Base-by-base conservation (phyloP, 2,797 vertebrate species). In the Poeciliopsis infans region DNA sequence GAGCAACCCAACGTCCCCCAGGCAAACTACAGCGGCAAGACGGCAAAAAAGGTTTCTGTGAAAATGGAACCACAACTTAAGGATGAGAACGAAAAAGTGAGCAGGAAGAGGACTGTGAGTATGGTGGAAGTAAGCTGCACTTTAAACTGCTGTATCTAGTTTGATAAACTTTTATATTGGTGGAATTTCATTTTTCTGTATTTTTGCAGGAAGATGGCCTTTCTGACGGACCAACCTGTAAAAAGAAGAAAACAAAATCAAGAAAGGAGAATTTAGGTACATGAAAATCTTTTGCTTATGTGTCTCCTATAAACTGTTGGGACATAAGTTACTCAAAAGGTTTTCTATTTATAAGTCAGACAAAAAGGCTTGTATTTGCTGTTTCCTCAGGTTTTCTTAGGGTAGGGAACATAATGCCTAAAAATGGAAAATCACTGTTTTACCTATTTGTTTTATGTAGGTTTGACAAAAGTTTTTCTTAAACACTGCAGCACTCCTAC, bases 231-330 rank as follows among this genome's bases (percentile, higher is more conserved):
- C 23, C 64, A 41, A 68, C 10, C 20, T 68, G 91, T 77, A 97
- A 97, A 91, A 96, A 96, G 93, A 97, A 94, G 86, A 98, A 96
- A 95, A 93, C 94, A 76, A 96, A 95, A 89, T 93, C 95, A 86
- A 96, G 94, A 88, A 96, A 94, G 91, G 97, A 97, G 97, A 87
- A 86, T 91, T 85, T 2, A 33, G 1, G 74, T 53, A 11, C 76
- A 51, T 1, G 51, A 10, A 43, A 55, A 2, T 2, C 57, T 45
- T 43, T 31, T 46, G 46, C 46, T 15, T 16, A 28, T n/a, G 20
- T 68, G 18, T 36, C 18, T 23, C 0, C 23, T 28, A 11, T 41
- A 39, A 39, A 36, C 7, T 66, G 3, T 39, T 68, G 33, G 43
- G n/a, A 7, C 43, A 15, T 45, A 28, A 18, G 11, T 41, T 43